Base-by-base conservation (phyloP, 2,888 invertebrate genomes). In the Temnothorax rugatulus region DNA sequence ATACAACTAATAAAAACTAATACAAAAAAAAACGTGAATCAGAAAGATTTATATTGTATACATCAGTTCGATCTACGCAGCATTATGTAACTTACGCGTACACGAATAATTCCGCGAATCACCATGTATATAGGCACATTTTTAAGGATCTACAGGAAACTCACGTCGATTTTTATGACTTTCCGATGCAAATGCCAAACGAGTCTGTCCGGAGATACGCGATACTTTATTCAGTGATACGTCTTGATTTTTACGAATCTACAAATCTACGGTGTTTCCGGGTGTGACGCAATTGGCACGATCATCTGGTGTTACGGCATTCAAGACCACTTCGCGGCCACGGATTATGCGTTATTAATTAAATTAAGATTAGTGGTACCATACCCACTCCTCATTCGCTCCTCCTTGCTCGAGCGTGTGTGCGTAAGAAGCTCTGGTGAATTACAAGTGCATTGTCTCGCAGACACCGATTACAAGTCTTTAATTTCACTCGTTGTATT, bases 311-410 rank as follows among this genome's bases (percentile, higher is more conserved):
- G 11, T 79, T 25, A 54, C 29, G 66, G 5, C n/a, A 34, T 11
- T 29, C 44, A 57, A n/a, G 18, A 25, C 5, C 25, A 21, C 4
- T 68, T 1, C 69, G 54, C 52, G 41, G 5, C 13, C 76, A 52
- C 63, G n/a, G 11, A 64, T 63, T 52, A 59, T 52, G 41, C 75
- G 63, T 82, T 76, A 63, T 75, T 75, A 76, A 82, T 82, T 82
- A 41, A 69, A 68, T 75, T 74, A 61, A 81, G 68, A 81, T 82
- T 82, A 82, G 82, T 82, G 52, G 41, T 64, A 76, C 82, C 77
- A 81, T 44, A 76, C 81, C 77, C 77, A 41, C 4, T 73, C 44
- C 54, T 38, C 63, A 76, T 76, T 63, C 63, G 63, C 66, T 77
- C 59, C 47, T 73, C 38, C 18, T 71, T 59, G 25, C 18, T 73